Evolutionary conservation across 2,797 vertebrate genomes (phyloP).

Genomic region (Amazonetta brasiliensis): DNA sequence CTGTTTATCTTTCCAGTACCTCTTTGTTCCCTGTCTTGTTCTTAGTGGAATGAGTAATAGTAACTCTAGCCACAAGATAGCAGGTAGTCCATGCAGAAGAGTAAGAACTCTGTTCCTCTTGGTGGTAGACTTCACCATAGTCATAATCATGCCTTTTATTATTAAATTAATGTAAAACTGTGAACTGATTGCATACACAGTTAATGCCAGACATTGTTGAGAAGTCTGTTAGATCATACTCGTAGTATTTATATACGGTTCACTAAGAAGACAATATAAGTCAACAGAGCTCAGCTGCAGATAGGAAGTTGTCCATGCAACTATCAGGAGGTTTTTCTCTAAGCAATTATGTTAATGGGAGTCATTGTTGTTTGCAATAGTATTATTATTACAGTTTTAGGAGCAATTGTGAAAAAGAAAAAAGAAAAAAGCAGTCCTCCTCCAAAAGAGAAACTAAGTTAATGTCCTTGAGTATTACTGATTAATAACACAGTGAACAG

Average conservation of each 20-base stretch:
- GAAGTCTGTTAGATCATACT: background rate
- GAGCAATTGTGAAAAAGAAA: background rate
- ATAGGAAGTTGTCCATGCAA: background rate
- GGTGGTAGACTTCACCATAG: background rate
- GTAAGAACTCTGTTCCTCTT: background rate
- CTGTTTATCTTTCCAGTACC: background rate
- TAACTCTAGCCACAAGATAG: background rate
- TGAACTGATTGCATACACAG: background rate
- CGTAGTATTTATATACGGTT: background rate
- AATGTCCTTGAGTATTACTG: background rate
- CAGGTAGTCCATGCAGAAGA: background rate
- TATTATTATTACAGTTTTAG: background rate
- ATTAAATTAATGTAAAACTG: background rate
- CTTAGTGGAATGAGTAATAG: background rate
- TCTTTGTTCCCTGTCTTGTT: background rate
- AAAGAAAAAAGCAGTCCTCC: background rate
- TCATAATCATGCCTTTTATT: background rate
- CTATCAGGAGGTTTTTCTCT: background rate
- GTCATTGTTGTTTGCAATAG: background rate
- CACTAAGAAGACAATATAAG: background rate
- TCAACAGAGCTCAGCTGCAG: background rate
- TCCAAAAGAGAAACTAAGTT: background rate
- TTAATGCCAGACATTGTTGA: background rate
- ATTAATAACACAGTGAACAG: background rate
- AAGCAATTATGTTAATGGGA: background rate